Percentiles rank a stretch among this genome's conserved stretches.
Evolutionary conservation across 1,140 invertebrate species (phyloP).

Genomic region (Hyposmocoma kahamanoa): DNA sequence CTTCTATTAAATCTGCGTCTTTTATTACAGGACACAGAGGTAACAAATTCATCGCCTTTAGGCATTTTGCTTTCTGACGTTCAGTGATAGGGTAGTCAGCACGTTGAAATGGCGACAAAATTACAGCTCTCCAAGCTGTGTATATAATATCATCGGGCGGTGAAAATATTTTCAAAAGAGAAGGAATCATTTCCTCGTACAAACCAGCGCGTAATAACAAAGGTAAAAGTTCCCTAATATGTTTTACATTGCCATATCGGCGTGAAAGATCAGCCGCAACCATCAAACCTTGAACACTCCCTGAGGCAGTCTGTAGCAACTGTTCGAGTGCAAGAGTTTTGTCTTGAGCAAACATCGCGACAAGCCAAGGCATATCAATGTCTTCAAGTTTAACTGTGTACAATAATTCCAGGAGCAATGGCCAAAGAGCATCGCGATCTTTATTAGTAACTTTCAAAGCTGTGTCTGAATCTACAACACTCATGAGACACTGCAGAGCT

Average conservation of each 20-base stretch:
- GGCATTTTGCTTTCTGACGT: constrained; percentile 58
- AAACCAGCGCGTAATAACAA: constrained; percentile 45
- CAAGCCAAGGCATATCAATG: constrained; percentile 65
- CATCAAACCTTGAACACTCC: constrained; percentile 51
- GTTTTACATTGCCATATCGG: constrained; percentile 44
- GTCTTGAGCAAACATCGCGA: constrained; percentile 60
- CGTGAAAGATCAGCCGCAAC: constrained; percentile 48
- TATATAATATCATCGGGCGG: constrained; percentile 45
- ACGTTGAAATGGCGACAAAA: constrained; percentile 61
- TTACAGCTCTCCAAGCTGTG: constrained; percentile 61
- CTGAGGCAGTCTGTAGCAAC: constrained; percentile 43
- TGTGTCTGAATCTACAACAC: constrained; percentile 57
- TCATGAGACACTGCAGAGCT: constrained; percentile 69
- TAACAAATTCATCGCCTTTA: constrained; percentile 62
- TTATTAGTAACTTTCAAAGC: constrained; percentile 62
- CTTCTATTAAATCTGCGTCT: constrained; percentile 59
- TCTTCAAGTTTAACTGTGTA: constrained; percentile 55
- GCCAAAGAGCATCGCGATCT: constrained; percentile 52
- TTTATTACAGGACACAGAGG: constrained; percentile 59
- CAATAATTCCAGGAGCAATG: constrained; percentile 55
- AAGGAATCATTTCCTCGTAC: constrained; percentile 55
- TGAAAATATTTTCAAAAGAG: constrained; percentile 46
- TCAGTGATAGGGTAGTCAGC: constrained; percentile 66
- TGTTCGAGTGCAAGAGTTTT: constrained; percentile 56
- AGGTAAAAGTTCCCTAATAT: constrained; percentile 47